Conservation (phyloP, 2,888 invertebrate genomes). For the Leptogaster cylindrica region DNA sequence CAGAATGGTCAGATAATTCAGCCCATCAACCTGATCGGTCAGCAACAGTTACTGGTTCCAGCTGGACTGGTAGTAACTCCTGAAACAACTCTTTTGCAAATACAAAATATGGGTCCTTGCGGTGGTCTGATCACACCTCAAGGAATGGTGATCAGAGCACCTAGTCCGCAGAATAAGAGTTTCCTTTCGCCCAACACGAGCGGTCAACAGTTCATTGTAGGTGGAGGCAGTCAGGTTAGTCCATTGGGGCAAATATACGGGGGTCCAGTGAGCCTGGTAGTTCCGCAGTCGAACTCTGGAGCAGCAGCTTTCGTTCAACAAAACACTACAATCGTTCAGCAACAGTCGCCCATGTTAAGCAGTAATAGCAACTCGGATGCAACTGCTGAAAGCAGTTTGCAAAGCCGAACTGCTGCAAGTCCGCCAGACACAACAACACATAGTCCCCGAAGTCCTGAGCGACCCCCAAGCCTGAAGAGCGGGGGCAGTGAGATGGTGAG, state of each 20-base stretch:
- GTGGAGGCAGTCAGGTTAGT: constrained; percentile 78
- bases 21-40: constrained; percentile 80
- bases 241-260: constrained; percentile 67
- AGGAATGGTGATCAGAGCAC: constrained; percentile 81
- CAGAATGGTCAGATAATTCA: constrained; percentile 73
- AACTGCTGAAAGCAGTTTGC: constrained; percentile 45
- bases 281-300: constrained; percentile 59
- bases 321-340: constrained; percentile 84
- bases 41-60: constrained; percentile 83
- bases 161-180: constrained; percentile 75
- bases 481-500: constrained; percentile 61
- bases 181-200: constrained; percentile 76
- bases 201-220: constrained; percentile 74
- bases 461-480: constrained; percentile 60
- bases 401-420: constrained; percentile 64
- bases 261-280: constrained; percentile 60
- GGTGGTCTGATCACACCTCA: constrained; percentile 72
- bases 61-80: constrained; percentile 87
- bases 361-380: constrained; percentile 7
- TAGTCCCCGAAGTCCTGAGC: constrained; percentile 73
- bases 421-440: constrained; percentile 87
- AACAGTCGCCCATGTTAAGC: constrained; percentile 68
- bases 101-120: constrained; percentile 76
- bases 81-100: constrained; percentile 76
- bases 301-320: constrained; percentile 83